These are phyloP conservation scores for Cyaniris semiargus DNA, from an alignment of 2,888 invertebrate genomes.

Conservation along the genomic window DNA sequence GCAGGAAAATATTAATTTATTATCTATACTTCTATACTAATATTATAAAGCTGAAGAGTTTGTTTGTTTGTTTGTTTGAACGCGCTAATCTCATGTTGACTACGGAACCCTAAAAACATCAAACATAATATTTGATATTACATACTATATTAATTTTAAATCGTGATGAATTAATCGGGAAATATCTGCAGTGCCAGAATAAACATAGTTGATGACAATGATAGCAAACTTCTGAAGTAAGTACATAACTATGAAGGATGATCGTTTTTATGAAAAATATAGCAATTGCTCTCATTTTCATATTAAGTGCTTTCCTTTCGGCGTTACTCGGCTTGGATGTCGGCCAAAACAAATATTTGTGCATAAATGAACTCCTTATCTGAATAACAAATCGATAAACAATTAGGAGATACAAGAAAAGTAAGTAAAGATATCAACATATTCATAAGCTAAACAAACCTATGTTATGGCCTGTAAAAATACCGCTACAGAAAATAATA, in stretches of 20 bases:
- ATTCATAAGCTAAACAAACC: neutral
- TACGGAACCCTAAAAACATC: no score
- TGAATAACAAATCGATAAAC: constrained; percentile 30
- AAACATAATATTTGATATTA: no score
- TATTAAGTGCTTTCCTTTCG: constrained; percentile 30
- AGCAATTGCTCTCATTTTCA: constrained; percentile 30
- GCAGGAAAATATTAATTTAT: no score
- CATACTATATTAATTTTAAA: no score
- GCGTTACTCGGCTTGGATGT: constrained; percentile 30
- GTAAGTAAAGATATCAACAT: neutral
- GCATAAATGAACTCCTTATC: constrained; percentile 32
- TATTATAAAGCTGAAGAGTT: no score
- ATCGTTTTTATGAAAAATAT: constrained; percentile 28
- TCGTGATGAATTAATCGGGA: neutral
- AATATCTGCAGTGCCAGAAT: neutral
- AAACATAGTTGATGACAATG: neutral
- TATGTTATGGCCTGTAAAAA: neutral
- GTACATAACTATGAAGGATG: constrained; percentile 9
- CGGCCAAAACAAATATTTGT: constrained; percentile 33
- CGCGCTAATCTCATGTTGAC: no score
- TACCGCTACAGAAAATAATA: no score
- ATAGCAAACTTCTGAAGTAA: constrained; percentile 4
- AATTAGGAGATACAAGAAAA: constrained; percentile 24
- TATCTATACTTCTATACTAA: no score
- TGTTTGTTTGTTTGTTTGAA: no score